Evolutionary conservation across 2,888 invertebrate genomes (phyloP), one percentile per base, ranked within the genome.

Genomic region (Nezara viridula): DNA sequence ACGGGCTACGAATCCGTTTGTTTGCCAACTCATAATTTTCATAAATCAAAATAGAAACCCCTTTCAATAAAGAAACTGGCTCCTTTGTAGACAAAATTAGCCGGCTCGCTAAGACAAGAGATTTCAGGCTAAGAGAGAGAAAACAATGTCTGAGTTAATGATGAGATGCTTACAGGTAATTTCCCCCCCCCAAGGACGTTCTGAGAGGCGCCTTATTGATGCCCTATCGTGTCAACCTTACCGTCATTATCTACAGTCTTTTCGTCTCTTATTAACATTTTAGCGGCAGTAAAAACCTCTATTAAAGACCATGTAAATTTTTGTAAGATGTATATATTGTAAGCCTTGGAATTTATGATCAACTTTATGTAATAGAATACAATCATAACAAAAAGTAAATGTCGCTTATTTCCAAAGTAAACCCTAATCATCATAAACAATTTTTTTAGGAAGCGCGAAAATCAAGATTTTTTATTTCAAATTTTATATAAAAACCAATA

Each of bases 111-210:
- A 81, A 81, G 81, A 81, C 81, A 81, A 81, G 21, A 81, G 44
- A 81, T 81, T 44, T 44, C 44, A 81, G 44, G n/a, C 44, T 81
- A 77, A 40, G n/a, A n/a, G 81, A 47, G 44, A 44, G 81, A 44
- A 81, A 81, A 81, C 81, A 81, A 81, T 81, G 81, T 44, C 44
- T 81, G 81, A 81, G 81, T 44, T 81, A 81, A 81, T 81, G 81
- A 81, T 47, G 81, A 81, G 81, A 81, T 81, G 81, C 81, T 81
- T 81, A 81, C 81, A 81, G 44, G 81, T 81, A 81, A 81, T 81
- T 81, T 81, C 81, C 81, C 44, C 81, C 44, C 81, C 44, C n/a
- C 81, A 81, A 81, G 81, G 81, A 4, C 81, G 12, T 47, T 81
- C 81, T 10, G 6, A n/a, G n/a, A 81, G 81, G 81, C 81, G 81